Evolutionary conservation across 1,140 invertebrate species (phyloP).

Genomic region (Brachionus angularis): DNA sequence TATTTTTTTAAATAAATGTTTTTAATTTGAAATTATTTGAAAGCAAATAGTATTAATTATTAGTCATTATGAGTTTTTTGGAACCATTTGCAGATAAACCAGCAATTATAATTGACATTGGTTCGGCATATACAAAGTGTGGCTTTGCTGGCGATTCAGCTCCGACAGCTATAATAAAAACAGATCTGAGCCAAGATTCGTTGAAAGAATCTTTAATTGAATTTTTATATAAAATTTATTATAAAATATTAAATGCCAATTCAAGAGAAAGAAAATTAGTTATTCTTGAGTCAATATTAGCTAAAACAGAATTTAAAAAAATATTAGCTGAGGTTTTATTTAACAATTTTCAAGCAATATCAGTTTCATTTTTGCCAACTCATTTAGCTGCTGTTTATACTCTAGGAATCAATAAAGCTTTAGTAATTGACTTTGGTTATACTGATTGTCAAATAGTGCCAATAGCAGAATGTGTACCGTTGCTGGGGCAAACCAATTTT

Average conservation of each 20-base stretch:
- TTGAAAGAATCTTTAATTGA: constrained; percentile 1
- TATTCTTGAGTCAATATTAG: constrained; percentile 80
- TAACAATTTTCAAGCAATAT: constrained; percentile 78
- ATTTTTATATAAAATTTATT: constrained; percentile 37
- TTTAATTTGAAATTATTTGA: not conserved
- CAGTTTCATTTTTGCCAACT: constrained; percentile 69
- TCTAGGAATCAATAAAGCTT: constrained; percentile 69
- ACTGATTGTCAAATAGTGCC: constrained; percentile 75
- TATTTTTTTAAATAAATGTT: not conserved
- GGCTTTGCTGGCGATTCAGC: constrained; percentile 81
- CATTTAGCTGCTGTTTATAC: constrained; percentile 75
- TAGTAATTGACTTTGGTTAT: constrained; percentile 82
- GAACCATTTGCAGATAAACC: constrained; percentile 66
- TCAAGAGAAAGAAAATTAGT: constrained; percentile 86
- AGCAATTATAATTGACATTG: constrained; percentile 82
- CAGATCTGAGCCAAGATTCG: constrained; percentile 49
- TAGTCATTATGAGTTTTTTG: constrained; percentile 15
- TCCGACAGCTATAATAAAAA: constrained; percentile 78
- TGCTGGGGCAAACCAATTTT: not conserved
- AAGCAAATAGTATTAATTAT: not conserved
- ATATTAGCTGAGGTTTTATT: constrained; percentile 85
- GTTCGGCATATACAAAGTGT: constrained; percentile 88
- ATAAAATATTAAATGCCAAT: constrained; percentile 62
- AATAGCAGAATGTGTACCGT: constrained; percentile 56
- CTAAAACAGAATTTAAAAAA: constrained; percentile 73